A percentile compares a stretch with the other conserved stretches of the same genome.
phyloP scores from a whole-genome alignment of 1,140 invertebrate species.

The Nephila pilipes region DNA sequence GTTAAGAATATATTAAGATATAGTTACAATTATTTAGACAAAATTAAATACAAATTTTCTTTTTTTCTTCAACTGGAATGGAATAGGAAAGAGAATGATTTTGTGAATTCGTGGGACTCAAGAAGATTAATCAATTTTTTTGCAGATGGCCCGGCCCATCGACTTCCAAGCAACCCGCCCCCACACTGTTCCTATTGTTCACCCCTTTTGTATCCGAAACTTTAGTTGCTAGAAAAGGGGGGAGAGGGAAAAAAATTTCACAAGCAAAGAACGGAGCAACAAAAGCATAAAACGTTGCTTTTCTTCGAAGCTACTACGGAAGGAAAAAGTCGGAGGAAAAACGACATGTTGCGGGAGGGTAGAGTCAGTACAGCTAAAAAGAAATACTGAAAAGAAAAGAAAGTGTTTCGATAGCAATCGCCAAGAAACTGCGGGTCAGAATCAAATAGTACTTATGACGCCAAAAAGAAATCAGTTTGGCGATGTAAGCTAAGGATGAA shows the following conservation, averaged over 20 bases:
- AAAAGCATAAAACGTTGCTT: conserved; percentile 31
- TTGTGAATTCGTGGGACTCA: neutral
- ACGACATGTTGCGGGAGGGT: conserved; percentile 30
- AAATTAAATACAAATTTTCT: no score
- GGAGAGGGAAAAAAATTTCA: conserved; percentile 6
- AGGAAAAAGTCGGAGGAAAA: neutral
- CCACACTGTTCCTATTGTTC: conserved; percentile 22
- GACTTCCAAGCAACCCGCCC: neutral
- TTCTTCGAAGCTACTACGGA: neutral
- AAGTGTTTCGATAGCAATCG: conserved; percentile 53
- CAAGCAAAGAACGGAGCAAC: neutral
- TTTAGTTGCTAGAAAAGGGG: conserved; percentile 14
- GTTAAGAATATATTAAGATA: no score
- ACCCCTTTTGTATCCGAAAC: conserved; percentile 48
- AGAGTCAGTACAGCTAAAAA: neutral
- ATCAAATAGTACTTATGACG: conserved; percentile 57
- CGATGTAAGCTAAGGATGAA: neutral
- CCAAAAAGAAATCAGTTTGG: conserved; percentile 9
- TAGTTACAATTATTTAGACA: no score
- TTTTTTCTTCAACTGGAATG: neutral
- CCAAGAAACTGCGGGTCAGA: conserved; percentile 30
- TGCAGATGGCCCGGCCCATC: conserved; percentile 11
- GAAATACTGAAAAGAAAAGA: neutral
- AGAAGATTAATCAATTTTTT: conserved; percentile 49
- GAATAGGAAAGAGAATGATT: conserved; percentile 1